Evolutionary conservation across 2,113 vertebrate genomes (phyloP).

Genomic region (Cinclus mexicanus): DNA sequence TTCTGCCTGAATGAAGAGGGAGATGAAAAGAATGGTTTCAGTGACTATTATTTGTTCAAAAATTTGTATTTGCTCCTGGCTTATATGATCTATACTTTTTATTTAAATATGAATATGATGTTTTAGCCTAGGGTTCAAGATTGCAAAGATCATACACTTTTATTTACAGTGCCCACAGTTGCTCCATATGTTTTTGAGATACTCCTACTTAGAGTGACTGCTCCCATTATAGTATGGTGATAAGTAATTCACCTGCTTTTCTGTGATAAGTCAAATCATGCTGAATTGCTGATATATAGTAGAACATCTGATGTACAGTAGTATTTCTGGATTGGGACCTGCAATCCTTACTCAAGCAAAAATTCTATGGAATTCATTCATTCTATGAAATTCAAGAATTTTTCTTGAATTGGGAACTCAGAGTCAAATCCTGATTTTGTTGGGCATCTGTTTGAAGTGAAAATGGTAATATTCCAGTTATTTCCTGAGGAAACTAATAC

Average conservation of each 20-base stretch:
- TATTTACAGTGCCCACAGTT: constrained; percentile 59
- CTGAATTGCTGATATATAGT: constrained; percentile 20
- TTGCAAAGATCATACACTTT: constrained; percentile 64
- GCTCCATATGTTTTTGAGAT: constrained; percentile 39
- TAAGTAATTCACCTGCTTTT: constrained; percentile 47
- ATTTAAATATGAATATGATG: constrained; percentile 59
- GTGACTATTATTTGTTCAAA: constrained; percentile 26
- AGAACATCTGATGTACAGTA: constrained; percentile 43
- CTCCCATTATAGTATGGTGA: constrained; percentile 45
- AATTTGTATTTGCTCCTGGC: constrained; percentile 50
- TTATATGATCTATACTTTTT: constrained; percentile 53
- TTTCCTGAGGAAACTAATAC: constrained; percentile 72
- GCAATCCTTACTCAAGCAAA: constrained; percentile 54
- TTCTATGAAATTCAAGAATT: constrained; percentile 29
- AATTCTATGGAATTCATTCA: constrained; percentile 41
- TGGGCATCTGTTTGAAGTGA: constrained; percentile 69
- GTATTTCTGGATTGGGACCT: constrained; percentile 41
- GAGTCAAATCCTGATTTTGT: constrained; percentile 46
- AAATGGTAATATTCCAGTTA: constrained; percentile 64
- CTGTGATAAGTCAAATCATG: constrained; percentile 32
- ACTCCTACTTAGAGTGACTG: constrained; percentile 25
- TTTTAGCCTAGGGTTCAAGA: constrained; percentile 57
- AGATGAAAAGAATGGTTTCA: constrained; percentile 26
- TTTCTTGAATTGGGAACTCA: constrained; percentile 43
- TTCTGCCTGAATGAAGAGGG: constrained; percentile 25